Conservation (phyloP, 2,113 vertebrate genomes). For the Cardinalis cardinalis region DNA sequence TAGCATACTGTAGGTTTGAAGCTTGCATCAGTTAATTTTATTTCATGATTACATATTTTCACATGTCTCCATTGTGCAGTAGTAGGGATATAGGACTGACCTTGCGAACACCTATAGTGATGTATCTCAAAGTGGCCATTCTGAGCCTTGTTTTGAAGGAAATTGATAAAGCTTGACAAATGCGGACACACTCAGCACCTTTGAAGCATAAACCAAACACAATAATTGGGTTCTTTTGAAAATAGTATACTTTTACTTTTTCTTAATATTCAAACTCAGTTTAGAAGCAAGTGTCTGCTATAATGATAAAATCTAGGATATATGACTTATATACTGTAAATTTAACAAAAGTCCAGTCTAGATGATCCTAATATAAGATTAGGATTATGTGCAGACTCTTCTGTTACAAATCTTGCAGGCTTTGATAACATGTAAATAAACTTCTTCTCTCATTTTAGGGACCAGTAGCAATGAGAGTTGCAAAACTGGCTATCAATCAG, state of each 20-base stretch:
- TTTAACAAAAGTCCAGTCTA: not conserved
- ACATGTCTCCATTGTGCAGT: not conserved
- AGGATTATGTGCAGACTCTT: not conserved
- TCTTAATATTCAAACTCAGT: not conserved
- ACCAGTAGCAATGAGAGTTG: conserved; percentile 95
- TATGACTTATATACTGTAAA: not conserved
- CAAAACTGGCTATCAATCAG: conserved; percentile 94
- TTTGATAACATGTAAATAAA: not conserved
- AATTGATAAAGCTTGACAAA: not conserved
- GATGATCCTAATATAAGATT: not conserved
- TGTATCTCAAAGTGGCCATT: not conserved
- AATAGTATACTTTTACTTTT: not conserved
- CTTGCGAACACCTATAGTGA: not conserved
- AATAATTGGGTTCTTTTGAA: not conserved
- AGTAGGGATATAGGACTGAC: not conserved
- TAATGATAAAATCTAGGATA: not conserved
- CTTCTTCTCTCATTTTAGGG: conserved; percentile 76
- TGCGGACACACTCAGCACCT: not conserved
- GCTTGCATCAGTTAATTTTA: not conserved
- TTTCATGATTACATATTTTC: not conserved
- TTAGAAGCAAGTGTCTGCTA: not conserved
- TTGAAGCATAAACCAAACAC: not conserved
- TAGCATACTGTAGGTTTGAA: not conserved
- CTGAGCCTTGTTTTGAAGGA: not conserved
- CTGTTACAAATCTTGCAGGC: not conserved